Evolutionary conservation across 1,140 invertebrate genomes (phyloP), one percentile per base, ranked within the genome.

Genomic region (Euschistus heros): DNA sequence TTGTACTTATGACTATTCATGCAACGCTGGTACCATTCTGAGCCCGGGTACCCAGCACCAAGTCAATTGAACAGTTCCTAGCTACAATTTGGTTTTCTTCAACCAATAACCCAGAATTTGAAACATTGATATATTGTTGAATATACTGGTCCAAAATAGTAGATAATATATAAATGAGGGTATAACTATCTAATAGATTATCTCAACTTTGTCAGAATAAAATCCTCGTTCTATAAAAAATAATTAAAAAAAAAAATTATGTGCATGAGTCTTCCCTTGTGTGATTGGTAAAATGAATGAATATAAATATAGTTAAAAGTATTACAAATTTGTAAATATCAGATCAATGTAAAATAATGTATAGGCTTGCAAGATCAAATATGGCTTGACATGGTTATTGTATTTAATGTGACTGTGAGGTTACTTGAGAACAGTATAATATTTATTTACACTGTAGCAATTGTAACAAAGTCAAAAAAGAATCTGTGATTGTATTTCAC

Each of bases 401-500:
- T 50, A 50, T 50, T 20, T 20, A 50, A 20, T 2, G 0, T n/a
- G 13, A 37, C 33, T 13, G 10, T 37, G 13, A 37, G 8, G 33
- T 37, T 37, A 10, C 33, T 37, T 6, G 33, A 37, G 10, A 37
- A 37, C 33, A 37, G 33, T 37, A 37, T 10, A 37, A 13, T 37
- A 37, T 10, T 37, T 37, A 37, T 37, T 37, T 37, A 37, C 7
- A 13, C 1, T 6, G 33, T 37, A 37, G 33, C 8, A 13, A 37
- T 37, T 6, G 8, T 50, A 50, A 50, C 20, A 50, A 50, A 22
- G 10, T 50, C 17, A 50, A 6, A 3, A 22, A 22, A 57, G 15
- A 57, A 57, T 24, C 54, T 57, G 54, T 57, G 54, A 57, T 57
- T 20, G 26, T 24, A 2, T 26, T 4, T 57, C 54, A 57, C 24